A percentile compares a stretch with the other conserved stretches of the same genome.
Conservation (phyloP, 2,888 invertebrate genomes). For the Acanthoscelides obtectus region DNA sequence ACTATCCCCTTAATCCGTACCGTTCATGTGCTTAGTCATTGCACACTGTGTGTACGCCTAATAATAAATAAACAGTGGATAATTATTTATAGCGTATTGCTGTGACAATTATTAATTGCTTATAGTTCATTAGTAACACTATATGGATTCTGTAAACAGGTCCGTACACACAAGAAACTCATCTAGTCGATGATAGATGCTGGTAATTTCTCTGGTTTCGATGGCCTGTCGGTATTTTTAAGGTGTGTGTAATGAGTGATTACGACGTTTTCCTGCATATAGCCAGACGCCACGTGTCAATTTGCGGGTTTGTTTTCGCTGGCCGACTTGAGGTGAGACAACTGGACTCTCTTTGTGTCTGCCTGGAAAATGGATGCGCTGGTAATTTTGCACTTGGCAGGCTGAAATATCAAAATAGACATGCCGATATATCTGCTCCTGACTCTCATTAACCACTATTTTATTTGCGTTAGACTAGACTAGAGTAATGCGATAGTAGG, state of each 20-base stretch:
- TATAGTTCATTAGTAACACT: neutral
- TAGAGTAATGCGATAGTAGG: neutral
- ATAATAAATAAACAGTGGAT: slow-evolving; percentile 1
- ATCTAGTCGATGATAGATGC: neutral
- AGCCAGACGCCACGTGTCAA: neutral
- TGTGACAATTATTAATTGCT: slow-evolving; percentile 3
- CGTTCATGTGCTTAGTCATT: neutral
- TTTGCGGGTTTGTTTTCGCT: neutral
- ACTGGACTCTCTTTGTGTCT: neutral
- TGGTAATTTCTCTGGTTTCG: neutral
- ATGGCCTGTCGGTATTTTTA: neutral
- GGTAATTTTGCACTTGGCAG: neutral
- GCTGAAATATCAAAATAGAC: neutral
- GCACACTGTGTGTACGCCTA: neutral
- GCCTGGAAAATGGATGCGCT: neutral
- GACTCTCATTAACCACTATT: neutral
- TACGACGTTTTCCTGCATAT: neutral
- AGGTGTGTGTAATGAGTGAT: neutral
- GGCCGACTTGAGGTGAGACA: neutral
- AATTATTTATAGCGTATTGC: slow-evolving; percentile 2
- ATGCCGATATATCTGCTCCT: neutral
- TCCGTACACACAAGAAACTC: neutral
- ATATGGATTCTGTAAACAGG: neutral
- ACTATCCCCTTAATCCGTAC: neutral
- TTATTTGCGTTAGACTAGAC: neutral